phyloP scores from a whole-genome alignment of 2,797 vertebrate species.

The Notoglanidium macrostoma region DNA sequence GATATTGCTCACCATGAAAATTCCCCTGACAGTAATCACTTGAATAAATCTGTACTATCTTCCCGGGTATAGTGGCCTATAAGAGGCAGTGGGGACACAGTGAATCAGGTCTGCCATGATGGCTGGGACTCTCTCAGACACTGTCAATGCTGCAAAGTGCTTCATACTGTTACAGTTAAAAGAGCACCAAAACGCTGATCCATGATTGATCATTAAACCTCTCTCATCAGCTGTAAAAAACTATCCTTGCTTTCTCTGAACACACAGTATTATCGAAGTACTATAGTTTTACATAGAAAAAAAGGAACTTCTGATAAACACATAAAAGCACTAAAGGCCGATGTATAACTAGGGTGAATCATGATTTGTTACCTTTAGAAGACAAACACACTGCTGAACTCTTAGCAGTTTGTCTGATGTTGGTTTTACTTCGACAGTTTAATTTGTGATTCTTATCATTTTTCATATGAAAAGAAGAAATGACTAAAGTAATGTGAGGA shows the following conservation, averaged over 20 bases:
- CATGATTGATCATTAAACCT: constrained; percentile 9
- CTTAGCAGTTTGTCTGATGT: background rate
- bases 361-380: constrained; percentile 15
- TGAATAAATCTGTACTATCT: constrained; percentile 2
- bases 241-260: background rate
- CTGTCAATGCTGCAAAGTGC: background rate
- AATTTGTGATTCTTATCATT: background rate
- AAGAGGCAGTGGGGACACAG: background rate
- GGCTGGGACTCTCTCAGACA: constrained; percentile 5
- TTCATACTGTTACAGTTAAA: background rate
- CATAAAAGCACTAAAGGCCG: background rate
- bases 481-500: too few relatives aligned
- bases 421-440: background rate
- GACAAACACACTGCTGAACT: constrained; percentile 7
- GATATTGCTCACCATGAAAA: background rate
- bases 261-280: background rate
- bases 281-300: constrained; percentile 3
- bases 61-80: background rate
- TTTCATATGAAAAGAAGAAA: background rate
- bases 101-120: background rate
- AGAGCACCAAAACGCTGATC: background rate
- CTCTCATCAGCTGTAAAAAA: constrained; percentile 19
- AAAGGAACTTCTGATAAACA: constrained; percentile 3
- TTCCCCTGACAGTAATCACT: background rate
- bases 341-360: constrained; percentile 16